Conservation (phyloP, 2,888 invertebrate species). For the Leucophora obtusa region DNA sequence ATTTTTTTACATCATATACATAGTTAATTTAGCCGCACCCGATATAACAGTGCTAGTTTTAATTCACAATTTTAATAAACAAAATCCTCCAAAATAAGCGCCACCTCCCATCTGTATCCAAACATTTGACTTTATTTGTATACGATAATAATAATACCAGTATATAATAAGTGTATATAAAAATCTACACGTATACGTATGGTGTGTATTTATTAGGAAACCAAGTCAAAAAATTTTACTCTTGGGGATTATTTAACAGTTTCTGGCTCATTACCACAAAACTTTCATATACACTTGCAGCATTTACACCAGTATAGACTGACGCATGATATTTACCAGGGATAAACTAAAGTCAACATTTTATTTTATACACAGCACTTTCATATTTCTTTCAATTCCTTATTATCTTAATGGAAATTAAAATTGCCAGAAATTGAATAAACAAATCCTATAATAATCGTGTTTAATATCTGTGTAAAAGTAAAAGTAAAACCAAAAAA, state of each 20-base stretch:
- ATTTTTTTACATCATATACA: too few species aligned
- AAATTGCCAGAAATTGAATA: conserved; percentile 12
- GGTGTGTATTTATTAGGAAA: conserved; percentile 4
- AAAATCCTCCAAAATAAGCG: too few species aligned
- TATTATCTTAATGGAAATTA: conserved; percentile 23
- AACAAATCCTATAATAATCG: conserved; percentile 26
- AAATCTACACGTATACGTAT: background rate
- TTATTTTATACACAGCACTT: conserved; percentile 3
- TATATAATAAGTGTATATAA: conserved; percentile 11
- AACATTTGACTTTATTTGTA: background rate
- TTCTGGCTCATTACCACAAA: conserved; percentile 57
- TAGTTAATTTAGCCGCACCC: too few species aligned
- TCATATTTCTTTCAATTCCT: conserved; percentile 10
- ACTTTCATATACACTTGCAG: too few species aligned
- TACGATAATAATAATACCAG: background rate
- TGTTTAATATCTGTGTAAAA: conserved; percentile 22
- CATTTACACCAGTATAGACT: background rate
- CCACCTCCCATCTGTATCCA: too few species aligned
- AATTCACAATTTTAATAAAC: too few species aligned
- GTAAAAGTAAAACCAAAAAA: background rate
- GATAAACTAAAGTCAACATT: conserved; percentile 17
- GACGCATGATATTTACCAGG: conserved; percentile 1
- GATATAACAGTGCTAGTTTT: too few species aligned
- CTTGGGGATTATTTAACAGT: conserved; percentile 49
- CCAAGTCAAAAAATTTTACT: conserved; percentile 33